These are phyloP conservation scores for Saguinus midas DNA, from an alignment of 2,113 vertebrate genomes.

Conservation along the genomic window DNA sequence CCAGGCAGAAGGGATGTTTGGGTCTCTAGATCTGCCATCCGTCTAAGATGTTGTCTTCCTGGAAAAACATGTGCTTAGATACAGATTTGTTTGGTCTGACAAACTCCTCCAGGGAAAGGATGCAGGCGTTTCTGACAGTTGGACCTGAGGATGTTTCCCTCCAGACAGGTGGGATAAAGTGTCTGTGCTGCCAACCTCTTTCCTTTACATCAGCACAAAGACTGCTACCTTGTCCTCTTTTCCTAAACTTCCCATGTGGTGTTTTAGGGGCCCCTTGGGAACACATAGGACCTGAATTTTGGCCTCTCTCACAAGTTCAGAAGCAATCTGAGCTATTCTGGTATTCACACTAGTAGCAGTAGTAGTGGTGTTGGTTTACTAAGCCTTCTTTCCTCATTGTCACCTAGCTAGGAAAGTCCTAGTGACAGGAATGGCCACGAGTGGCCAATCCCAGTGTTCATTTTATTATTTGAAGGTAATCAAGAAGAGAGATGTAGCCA, in stretches of 20 bases:
- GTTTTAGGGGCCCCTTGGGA: not conserved
- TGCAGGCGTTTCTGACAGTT: not conserved
- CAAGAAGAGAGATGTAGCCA: not conserved
- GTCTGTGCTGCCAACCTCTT: not conserved
- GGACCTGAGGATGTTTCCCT: not conserved
- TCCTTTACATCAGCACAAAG: not conserved
- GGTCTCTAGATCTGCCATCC: not conserved
- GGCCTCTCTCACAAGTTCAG: not conserved
- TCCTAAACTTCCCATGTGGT: not conserved
- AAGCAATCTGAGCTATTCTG: not conserved
- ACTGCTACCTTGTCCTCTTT: not conserved
- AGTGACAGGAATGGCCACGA: not conserved
- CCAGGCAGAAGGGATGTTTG: not conserved
- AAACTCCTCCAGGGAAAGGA: not conserved
- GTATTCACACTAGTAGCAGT: not conserved
- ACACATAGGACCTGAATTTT: not conserved
- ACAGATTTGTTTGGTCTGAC: conserved; percentile 8
- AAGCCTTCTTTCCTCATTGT: not conserved
- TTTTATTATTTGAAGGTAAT: not conserved
- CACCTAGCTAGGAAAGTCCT: not conserved
- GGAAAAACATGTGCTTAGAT: not conserved
- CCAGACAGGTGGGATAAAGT: not conserved
- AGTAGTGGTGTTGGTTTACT: not conserved
- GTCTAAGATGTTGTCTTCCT: not conserved
- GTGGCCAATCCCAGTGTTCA: not conserved